Evolutionary conservation across 2,113 vertebrate genomes (phyloP).

Genomic region (Stegastes partitus): DNA sequence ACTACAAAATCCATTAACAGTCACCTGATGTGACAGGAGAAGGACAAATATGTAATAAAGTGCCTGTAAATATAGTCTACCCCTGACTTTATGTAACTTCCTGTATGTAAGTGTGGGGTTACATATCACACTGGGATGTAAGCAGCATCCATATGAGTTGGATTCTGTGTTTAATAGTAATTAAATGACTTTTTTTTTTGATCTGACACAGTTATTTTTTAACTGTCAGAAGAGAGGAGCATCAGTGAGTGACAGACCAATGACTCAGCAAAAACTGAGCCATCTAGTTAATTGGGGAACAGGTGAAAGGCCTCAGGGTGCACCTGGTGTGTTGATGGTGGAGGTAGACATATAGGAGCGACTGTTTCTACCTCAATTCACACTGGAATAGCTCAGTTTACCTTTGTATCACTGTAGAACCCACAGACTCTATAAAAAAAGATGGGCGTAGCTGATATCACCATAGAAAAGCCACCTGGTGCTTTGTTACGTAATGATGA

Average conservation of each 20-base stretch:
- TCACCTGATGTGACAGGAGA: background rate
- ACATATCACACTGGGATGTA: background rate
- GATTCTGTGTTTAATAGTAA: no score
- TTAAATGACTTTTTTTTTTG: background rate
- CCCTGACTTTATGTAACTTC: background rate
- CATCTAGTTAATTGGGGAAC: background rate
- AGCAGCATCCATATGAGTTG: background rate
- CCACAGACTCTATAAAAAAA: background rate
- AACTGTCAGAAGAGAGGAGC: background rate
- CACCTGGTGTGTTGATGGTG: background rate
- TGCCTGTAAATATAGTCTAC: background rate
- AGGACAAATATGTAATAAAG: background rate
- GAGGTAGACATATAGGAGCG: background rate
- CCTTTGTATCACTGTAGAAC: background rate
- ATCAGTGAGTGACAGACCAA: slow-evolving; percentile 7
- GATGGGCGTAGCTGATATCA: no score
- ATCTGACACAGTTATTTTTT: background rate
- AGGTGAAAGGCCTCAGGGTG: slow-evolving; percentile 18
- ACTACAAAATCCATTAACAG: background rate
- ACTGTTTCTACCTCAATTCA: background rate
- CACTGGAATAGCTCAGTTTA: background rate
- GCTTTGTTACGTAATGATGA: background rate
- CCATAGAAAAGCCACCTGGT: background rate
- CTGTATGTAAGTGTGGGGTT: no score
- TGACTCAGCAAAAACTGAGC: slow-evolving; percentile 62